These are phyloP conservation scores for Podilymbus podiceps DNA, from an alignment of 2,113 vertebrate genomes.

Conservation along the genomic window DNA sequence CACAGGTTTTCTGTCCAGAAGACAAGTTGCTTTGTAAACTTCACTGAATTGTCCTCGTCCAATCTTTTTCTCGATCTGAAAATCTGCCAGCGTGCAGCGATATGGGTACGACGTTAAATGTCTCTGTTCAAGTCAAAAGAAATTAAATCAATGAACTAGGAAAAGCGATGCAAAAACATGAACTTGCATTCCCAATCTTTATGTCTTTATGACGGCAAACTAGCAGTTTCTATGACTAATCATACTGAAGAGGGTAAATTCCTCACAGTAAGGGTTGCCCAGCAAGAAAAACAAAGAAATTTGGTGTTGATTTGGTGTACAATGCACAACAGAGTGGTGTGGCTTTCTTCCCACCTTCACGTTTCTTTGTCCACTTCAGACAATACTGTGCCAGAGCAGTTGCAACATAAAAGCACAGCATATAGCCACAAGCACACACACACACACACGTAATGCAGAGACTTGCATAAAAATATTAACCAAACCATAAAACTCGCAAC, in stretches of 20 bases:
- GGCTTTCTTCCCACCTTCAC: neutral
- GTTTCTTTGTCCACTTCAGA: neutral
- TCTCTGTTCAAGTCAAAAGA: conserved; percentile 57
- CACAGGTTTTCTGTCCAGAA: conserved; percentile 81
- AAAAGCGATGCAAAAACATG: neutral
- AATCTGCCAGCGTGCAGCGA: conserved; percentile 79
- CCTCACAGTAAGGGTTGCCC: neutral
- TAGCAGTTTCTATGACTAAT: fast-evolving
- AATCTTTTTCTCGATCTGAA: conserved; percentile 84
- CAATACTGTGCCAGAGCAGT: neutral
- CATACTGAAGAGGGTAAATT: neutral
- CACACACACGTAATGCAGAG: fast-evolving
- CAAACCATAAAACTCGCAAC: neutral
- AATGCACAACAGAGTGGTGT: fast-evolving
- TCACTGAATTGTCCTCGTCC: conserved; percentile 85
- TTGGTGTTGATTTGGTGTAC: neutral
- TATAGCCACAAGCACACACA: fast-evolving
- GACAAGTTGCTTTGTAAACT: conserved; percentile 81
- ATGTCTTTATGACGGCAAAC: neutral
- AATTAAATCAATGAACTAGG: neutral
- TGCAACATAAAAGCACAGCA: fast-evolving
- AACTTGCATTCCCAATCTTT: neutral
- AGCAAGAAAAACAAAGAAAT: neutral
- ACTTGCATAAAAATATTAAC: fast-evolving
- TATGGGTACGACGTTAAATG: conserved; percentile 68